phyloP scores from a whole-genome alignment of 2,797 vertebrate species.

The Peromyscus melanophrys region DNA sequence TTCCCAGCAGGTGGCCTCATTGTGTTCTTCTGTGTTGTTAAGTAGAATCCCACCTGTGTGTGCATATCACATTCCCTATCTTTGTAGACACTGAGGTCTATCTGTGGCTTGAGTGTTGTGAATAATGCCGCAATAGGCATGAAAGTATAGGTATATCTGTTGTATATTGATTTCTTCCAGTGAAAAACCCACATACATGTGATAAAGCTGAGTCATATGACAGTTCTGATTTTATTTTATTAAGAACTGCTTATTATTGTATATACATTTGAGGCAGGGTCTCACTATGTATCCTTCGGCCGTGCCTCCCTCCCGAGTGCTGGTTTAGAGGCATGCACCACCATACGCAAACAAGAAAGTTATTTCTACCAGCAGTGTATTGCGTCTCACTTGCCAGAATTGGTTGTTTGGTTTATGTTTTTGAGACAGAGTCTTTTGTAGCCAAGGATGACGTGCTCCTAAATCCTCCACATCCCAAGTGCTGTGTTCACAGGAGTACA shows the following conservation, averaged over 20 bases:
- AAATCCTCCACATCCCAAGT: background rate
- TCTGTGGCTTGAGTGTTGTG: background rate
- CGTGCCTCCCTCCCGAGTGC: background rate
- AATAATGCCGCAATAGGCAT: background rate
- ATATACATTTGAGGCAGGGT: background rate
- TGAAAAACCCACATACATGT: background rate
- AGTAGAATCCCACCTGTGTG: background rate
- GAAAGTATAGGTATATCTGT: background rate
- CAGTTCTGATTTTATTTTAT: background rate
- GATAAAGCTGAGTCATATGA: background rate
- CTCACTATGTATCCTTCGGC: background rate
- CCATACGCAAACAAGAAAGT: background rate
- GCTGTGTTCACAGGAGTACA: background rate
- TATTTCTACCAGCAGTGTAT: background rate
- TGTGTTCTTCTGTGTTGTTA: background rate
- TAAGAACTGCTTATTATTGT: background rate
- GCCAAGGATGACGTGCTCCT: background rate
- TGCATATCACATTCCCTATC: background rate
- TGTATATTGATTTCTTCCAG: background rate
- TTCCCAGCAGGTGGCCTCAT: background rate
- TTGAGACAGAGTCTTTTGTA: background rate
- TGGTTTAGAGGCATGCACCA: background rate
- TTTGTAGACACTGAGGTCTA: background rate
- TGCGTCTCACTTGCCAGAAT: background rate
- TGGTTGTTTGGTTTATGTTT: background rate